Evolutionary conservation across 2,888 invertebrate species (phyloP).

Genomic region (Ypsolopha sequella): DNA sequence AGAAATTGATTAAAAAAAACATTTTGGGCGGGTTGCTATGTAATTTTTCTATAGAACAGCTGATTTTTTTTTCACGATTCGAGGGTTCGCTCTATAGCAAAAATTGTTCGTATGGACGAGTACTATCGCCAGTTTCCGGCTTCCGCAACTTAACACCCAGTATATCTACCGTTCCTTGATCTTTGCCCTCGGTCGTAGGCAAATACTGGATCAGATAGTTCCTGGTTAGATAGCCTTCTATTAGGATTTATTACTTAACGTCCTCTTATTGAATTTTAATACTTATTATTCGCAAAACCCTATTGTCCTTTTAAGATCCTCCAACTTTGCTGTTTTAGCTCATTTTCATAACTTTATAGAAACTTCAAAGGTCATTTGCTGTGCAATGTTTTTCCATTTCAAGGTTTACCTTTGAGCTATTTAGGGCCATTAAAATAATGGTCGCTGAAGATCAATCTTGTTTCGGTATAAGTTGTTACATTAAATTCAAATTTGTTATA

Average conservation of each 20-base stretch:
- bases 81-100: too few relatives aligned
- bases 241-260: slow-evolving; percentile 57
- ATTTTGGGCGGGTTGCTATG: too few relatives aligned
- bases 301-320: slow-evolving; percentile 4
- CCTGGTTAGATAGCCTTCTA: slow-evolving; percentile 62
- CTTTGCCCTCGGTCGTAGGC: slow-evolving; percentile 19
- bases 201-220: slow-evolving; percentile 55
- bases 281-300: slow-evolving; percentile 33
- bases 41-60: too few relatives aligned
- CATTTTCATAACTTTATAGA: slow-evolving; percentile 4
- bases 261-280: slow-evolving; percentile 62
- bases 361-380: not conserved
- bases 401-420: not conserved
- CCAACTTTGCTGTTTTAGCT: not conserved
- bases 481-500: too few relatives aligned
- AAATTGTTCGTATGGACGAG: too few relatives aligned
- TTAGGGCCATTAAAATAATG: not conserved
- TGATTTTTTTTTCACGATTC: too few relatives aligned
- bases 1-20: too few relatives aligned
- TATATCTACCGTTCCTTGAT: not conserved
- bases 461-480: not conserved
- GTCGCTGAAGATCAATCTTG: not conserved
- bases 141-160: too few relatives aligned
- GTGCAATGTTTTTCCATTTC: not conserved
- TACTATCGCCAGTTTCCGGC: too few relatives aligned